Conservation (phyloP, 2,888 invertebrate species). For the Ellobium chinense region DNA sequence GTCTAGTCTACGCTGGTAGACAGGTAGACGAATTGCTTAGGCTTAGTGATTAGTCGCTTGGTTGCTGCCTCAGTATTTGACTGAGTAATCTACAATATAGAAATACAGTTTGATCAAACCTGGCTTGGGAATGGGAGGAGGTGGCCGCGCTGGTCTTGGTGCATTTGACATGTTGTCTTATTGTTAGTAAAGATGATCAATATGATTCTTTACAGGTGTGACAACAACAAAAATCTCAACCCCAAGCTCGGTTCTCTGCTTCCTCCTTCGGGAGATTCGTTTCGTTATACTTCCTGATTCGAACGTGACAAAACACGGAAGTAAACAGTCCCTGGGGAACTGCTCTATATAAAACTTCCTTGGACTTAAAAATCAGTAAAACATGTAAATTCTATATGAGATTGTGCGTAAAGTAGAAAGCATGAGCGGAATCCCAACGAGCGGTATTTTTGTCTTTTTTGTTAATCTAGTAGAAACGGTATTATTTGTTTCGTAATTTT, state of each 20-base stretch:
- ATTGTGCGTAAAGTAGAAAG: no score
- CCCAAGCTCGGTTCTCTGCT: background rate
- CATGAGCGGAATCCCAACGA: background rate
- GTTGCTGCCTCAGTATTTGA: no score
- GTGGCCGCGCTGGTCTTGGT: slow-evolving; percentile 62
- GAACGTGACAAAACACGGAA: background rate
- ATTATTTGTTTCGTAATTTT: background rate
- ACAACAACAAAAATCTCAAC: no score
- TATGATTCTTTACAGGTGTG: no score
- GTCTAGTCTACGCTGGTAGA: no score
- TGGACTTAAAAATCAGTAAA: no score
- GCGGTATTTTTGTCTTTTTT: background rate
- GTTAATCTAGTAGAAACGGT: background rate
- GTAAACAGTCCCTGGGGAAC: no score
- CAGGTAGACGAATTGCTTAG: no score
- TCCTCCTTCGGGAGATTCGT: background rate
- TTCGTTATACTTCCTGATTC: slow-evolving; percentile 15
- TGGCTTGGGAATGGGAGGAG: slow-evolving; percentile 69
- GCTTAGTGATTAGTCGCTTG: no score
- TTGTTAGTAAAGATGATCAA: background rate
- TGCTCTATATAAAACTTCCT: no score
- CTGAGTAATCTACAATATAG: background rate
- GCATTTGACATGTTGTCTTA: slow-evolving; percentile 50
- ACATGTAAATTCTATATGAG: no score
- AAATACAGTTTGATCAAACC: slow-evolving; percentile 52